Conservation (phyloP, 2,113 vertebrate species). For the Oophaga pumilio region DNA sequence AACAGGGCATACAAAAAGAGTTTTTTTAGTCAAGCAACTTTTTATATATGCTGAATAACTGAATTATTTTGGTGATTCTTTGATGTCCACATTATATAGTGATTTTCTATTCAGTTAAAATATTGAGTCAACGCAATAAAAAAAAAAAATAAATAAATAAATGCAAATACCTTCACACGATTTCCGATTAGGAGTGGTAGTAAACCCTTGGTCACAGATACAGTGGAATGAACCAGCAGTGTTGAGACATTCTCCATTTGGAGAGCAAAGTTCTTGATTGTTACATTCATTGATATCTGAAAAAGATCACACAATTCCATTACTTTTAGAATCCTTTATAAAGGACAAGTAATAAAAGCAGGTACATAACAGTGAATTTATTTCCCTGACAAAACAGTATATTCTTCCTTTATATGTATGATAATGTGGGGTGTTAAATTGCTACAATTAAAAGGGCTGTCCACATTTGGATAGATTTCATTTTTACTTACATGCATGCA, state of each 20-base stretch:
- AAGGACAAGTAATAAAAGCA: background rate
- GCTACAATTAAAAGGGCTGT: too few species aligned
- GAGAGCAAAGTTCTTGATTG: slow-evolving; percentile 78
- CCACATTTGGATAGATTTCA: too few species aligned
- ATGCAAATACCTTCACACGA: slow-evolving; percentile 82
- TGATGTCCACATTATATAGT: background rate
- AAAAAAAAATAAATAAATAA: background rate
- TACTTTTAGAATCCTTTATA: background rate
- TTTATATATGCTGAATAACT: too few species aligned
- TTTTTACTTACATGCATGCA: too few species aligned
- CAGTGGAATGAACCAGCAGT: slow-evolving; percentile 86
- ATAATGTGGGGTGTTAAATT: too few species aligned
- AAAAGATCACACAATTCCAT: slow-evolving; percentile 36
- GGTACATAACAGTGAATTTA: background rate
- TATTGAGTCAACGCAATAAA: background rate
- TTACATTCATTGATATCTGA: slow-evolving; percentile 92
- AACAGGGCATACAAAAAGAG: too few species aligned
- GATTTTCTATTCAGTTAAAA: background rate
- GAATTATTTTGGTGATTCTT: too few species aligned
- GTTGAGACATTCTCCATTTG: slow-evolving; percentile 87
- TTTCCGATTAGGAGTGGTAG: slow-evolving; percentile 71
- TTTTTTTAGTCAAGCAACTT: too few species aligned
- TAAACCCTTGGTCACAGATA: slow-evolving; percentile 85
- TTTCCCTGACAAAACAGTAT: background rate
- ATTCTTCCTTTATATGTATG: too few species aligned